Base-by-base conservation (phyloP, 1,140 invertebrate genomes). In the Pararge aegeria region DNA sequence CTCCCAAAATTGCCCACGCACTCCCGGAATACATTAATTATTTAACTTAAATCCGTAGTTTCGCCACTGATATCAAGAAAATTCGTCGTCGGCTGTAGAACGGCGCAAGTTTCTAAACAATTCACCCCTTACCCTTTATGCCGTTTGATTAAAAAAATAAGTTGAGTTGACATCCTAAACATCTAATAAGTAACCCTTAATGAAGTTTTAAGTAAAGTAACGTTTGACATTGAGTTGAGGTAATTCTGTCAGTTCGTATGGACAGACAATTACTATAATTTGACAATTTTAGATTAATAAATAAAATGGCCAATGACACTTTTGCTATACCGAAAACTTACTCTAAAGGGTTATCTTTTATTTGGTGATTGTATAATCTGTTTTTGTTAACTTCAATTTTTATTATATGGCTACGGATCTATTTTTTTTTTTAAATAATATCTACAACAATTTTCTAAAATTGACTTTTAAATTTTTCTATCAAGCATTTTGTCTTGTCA, bases 401-500 rank as follows among this genome's bases (percentile, higher is more conserved):
- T 21, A 34, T 29, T 27, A 38, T 46, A 49, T 19, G 19, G 6
- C 55, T 56, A 56, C 13, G n/a, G 29, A 49, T 24, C 55, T 56
- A 46, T 55, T 24, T 44, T 16, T 48, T 48, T 48, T 55, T 55
- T 55, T 34, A 5, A 15, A 16, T 55, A 42, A 15, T 27, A 1
- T 46, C 42, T 49, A 49, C 13, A 49, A 49, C 21, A 49, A 49
- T 3, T 56, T 27, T 49, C 55, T 56, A 56, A 37, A 13, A 24
- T 46, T 37, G 27, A 19, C 20, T 55, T 44, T 46, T 46, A 30
- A 20, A 21, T 19, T 37, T 59, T 34, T 15, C 56, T 52, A 52
- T 44, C 16, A 59, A 59, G 56, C 56, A 46, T 27, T 53, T 13
- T 15, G 20, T 60, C 6, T 15, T 21, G 60, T 48, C 60, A 62